Evolutionary conservation across 1,140 invertebrate genomes (phyloP).

Genomic region (Holotrichia oblita): DNA sequence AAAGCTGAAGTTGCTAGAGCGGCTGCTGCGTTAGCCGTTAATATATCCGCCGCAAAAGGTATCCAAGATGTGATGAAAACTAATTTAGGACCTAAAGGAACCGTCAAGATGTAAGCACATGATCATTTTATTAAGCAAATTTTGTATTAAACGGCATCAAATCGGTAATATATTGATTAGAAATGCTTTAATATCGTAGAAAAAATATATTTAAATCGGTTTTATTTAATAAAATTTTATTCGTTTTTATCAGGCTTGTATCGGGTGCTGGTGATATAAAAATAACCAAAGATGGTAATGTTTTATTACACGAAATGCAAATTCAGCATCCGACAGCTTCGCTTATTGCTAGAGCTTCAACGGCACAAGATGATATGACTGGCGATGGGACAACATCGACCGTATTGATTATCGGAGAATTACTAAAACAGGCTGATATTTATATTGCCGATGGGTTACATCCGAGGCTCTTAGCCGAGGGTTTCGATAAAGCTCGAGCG

Average conservation of each 20-base stretch:
- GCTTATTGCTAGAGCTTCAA: constrained; percentile 96
- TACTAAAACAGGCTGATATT: constrained; percentile 96
- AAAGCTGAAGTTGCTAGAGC: constrained; percentile 98
- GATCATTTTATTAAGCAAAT: constrained; percentile 18
- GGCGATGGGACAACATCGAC: constrained; percentile 99
- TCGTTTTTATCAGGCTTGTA: constrained; percentile 86
- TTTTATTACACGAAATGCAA: constrained; percentile 99
- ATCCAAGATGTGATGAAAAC: constrained; percentile 98
- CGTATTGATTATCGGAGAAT: constrained; percentile 96
- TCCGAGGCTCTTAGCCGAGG: constrained; percentile 94
- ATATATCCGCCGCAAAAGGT: constrained; percentile 96
- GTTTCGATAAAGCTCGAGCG: constrained; percentile 89
- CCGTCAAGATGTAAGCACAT: constrained; percentile 96
- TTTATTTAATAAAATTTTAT: constrained; percentile 36
- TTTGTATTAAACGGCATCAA: background rate
- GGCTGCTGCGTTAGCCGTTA: constrained; percentile 94
- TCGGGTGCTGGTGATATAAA: constrained; percentile 99
- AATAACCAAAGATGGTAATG: constrained; percentile 99
- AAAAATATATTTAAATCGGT: background rate
- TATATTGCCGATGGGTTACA: constrained; percentile 96
- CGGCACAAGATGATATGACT: constrained; percentile 98
- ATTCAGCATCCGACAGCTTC: constrained; percentile 99
- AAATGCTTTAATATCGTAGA: background rate
- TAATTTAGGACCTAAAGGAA: constrained; percentile 98
- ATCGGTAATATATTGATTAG: background rate